Percentiles rank a stretch among this genome's conserved stretches.
These are phyloP conservation scores for Chionodraco myersi DNA, from an alignment of 2,113 vertebrate genomes.

Conservation along the genomic window DNA sequence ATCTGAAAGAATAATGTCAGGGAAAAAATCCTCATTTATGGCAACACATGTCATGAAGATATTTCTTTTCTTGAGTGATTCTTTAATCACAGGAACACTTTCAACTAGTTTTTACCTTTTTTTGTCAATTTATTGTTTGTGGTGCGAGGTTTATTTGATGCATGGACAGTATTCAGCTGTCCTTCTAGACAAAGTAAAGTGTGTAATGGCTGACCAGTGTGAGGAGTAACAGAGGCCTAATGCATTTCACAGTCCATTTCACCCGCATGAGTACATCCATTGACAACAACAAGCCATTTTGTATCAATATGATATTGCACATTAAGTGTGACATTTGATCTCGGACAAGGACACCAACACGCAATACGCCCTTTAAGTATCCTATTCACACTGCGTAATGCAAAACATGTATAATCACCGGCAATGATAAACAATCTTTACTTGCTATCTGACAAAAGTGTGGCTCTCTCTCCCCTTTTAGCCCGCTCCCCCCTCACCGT, in stretches of 20 bases:
- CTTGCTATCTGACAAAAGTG: slow-evolving; percentile 62
- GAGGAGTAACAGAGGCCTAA: slow-evolving; percentile 54
- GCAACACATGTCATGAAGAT: neutral
- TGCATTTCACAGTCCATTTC: slow-evolving; percentile 71
- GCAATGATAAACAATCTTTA: slow-evolving; percentile 39
- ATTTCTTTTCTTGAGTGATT: neutral
- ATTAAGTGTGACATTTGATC: slow-evolving; percentile 63
- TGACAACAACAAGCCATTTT: slow-evolving; percentile 60
- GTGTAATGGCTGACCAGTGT: slow-evolving; percentile 61
- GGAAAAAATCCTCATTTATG: neutral
- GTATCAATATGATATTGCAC: slow-evolving; percentile 68
- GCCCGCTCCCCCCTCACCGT: neutral
- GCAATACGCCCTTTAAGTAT: slow-evolving; percentile 20
- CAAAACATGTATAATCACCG: slow-evolving; percentile 9
- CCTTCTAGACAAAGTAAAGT: slow-evolving; percentile 62
- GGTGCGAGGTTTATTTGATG: slow-evolving; percentile 34
- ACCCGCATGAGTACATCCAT: slow-evolving; percentile 53
- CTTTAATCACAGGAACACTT: neutral
- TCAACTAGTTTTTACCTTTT: neutral
- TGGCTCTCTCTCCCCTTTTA: slow-evolving; percentile 23
- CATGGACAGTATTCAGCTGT: slow-evolving; percentile 35
- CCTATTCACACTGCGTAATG: slow-evolving; percentile 25
- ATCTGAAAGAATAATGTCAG: neutral
- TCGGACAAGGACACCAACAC: neutral
- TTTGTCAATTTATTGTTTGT: slow-evolving; percentile 6